A percentile compares a stretch with the other conserved stretches of the same genome.
Conservation (phyloP, 2,113 vertebrate genomes). For the Guaruba guarouba region DNA sequence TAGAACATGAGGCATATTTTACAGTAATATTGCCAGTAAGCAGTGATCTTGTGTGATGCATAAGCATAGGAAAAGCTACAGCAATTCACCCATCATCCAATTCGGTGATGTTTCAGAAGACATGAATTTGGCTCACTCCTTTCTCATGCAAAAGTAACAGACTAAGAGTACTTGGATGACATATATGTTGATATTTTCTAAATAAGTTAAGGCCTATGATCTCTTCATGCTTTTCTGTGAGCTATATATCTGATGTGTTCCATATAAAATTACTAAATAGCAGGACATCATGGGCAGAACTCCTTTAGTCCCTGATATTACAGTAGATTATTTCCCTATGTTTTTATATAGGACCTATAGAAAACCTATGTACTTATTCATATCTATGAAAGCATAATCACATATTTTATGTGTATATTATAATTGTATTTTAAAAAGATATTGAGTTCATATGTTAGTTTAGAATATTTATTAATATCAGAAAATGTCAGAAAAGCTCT, state of each 20-base stretch:
- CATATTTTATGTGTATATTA: background rate
- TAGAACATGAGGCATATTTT: background rate
- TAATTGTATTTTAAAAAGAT: background rate
- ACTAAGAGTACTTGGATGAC: background rate
- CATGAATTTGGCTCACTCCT: background rate
- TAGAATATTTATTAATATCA: background rate
- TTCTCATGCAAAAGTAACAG: background rate
- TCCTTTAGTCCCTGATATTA: background rate
- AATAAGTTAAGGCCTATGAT: background rate
- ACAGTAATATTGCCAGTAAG: background rate
- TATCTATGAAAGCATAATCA: background rate
- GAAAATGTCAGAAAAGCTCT: background rate
- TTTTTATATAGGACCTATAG: background rate
- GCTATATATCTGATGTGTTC: background rate
- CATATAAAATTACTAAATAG: background rate
- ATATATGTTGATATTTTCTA: background rate
- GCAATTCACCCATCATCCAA: background rate
- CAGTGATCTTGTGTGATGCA: background rate
- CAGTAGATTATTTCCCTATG: background rate
- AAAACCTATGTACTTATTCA: background rate
- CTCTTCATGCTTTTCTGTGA: background rate
- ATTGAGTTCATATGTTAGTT: background rate
- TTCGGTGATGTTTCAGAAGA: background rate
- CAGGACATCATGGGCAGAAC: background rate
- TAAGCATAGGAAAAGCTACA: background rate